Evolutionary conservation across 2,888 invertebrate genomes (phyloP).

Genomic region (Polyploca ridens): DNA sequence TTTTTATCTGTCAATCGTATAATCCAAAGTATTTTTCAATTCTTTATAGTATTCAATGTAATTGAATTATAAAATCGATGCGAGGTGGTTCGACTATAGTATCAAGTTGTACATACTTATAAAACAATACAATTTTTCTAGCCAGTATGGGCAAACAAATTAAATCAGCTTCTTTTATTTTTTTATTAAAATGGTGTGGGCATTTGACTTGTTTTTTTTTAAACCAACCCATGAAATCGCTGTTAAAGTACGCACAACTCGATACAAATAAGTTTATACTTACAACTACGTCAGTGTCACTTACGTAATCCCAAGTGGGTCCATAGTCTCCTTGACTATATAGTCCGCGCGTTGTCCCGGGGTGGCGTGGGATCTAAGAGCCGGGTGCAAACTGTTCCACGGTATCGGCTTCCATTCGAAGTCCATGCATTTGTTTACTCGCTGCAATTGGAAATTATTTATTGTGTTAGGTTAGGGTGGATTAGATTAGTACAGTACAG

Average conservation of each 20-base stretch:
- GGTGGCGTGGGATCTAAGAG: constrained; percentile 48
- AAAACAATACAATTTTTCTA: too few relatives aligned
- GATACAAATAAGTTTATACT: not conserved
- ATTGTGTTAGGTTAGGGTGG: too few relatives aligned
- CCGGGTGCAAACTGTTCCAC: constrained; percentile 55
- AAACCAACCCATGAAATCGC: too few relatives aligned
- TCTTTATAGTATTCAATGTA: not conserved
- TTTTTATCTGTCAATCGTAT: not conserved
- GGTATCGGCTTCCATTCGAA: constrained; percentile 54
- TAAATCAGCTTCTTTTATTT: too few relatives aligned
- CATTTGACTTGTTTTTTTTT: too few relatives aligned
- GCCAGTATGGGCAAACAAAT: too few relatives aligned
- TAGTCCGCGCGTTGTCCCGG: constrained; percentile 46
- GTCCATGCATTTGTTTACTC: constrained; percentile 57
- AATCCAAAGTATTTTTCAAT: not conserved
- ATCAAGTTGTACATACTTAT: not conserved
- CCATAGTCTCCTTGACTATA: constrained; percentile 39
- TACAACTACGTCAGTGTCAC: constrained; percentile 13
- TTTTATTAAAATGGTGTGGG: too few relatives aligned
- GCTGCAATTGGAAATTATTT: constrained; percentile 42
- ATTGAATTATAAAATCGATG: too few relatives aligned
- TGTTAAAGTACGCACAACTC: too few relatives aligned
- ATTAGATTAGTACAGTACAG: too few relatives aligned
- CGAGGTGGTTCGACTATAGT: not conserved
- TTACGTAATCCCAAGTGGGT: constrained; percentile 41